phyloP scores from a whole-genome alignment of 2,888 invertebrate species.

The Pemphredon lugubris region DNA sequence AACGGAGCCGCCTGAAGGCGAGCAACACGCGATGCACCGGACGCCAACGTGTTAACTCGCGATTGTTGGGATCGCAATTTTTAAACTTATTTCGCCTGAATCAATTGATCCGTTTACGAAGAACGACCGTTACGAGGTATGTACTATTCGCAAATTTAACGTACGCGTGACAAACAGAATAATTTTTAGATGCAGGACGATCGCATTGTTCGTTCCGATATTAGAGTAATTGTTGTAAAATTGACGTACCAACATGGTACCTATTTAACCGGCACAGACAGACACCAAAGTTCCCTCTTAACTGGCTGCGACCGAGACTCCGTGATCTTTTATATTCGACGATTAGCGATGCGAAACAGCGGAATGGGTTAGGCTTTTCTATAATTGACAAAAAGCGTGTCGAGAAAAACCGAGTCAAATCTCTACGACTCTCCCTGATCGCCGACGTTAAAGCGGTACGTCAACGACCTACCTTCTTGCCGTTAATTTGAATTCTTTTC shows the following conservation, averaged over 20 bases:
- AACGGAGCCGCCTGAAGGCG: too few species aligned
- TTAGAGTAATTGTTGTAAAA: slow-evolving; percentile 5
- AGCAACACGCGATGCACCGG: too few species aligned
- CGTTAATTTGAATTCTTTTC: slow-evolving; percentile 31
- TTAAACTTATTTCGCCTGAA: too few species aligned
- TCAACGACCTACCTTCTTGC: slow-evolving; percentile 47
- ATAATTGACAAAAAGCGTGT: slow-evolving; percentile 75
- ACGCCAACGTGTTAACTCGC: too few species aligned
- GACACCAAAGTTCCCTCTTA: slow-evolving; percentile 71
- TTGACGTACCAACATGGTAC: slow-evolving; percentile 78
- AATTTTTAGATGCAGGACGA: too few species aligned
- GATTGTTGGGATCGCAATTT: too few species aligned
- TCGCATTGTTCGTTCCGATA: too few species aligned
- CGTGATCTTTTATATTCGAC: slow-evolving; percentile 78
- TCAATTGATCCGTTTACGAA: too few species aligned
- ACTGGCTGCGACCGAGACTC: slow-evolving; percentile 71
- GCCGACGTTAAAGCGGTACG: slow-evolving; percentile 49
- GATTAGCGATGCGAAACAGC: slow-evolving; percentile 77
- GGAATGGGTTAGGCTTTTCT: slow-evolving; percentile 77
- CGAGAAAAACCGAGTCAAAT: slow-evolving; percentile 74
- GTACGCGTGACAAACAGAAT: too few species aligned
- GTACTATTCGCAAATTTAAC: too few species aligned
- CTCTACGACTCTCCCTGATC: slow-evolving; percentile 68
- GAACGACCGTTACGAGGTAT: too few species aligned
- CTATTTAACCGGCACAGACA: slow-evolving; percentile 65